These are phyloP conservation scores for Mesopsocus fuscifrons DNA, from an alignment of 2,888 invertebrate genomes.

Conservation along the genomic window DNA sequence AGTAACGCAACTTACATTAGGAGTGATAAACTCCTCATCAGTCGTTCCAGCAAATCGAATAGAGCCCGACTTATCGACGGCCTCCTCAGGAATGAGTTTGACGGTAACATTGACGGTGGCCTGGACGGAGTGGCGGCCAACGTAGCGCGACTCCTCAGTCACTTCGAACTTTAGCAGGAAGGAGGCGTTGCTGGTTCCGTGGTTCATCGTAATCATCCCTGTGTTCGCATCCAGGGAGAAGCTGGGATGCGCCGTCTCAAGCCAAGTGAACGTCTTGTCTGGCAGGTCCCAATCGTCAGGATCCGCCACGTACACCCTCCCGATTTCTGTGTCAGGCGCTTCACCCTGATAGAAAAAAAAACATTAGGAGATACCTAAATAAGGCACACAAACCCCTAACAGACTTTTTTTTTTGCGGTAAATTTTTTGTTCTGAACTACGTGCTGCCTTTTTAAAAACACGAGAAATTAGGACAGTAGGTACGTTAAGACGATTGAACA, in stretches of 20 bases:
- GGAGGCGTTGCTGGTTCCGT: constrained; percentile 51
- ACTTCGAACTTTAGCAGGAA: constrained; percentile 57
- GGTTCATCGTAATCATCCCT: constrained; percentile 76
- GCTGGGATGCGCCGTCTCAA: constrained; percentile 32
- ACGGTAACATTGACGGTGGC: constrained; percentile 77
- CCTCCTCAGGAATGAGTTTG: constrained; percentile 75
- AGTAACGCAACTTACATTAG: constrained; percentile 24
- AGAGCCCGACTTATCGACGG: constrained; percentile 82
- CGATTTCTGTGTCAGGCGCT: constrained; percentile 64
- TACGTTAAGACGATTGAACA: too few relatives aligned
- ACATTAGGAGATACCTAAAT: too few relatives aligned
- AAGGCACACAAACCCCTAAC: too few relatives aligned
- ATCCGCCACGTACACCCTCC: constrained; percentile 84
- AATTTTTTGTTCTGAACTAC: too few relatives aligned
- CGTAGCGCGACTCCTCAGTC: constrained; percentile 41
- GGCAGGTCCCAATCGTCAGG: constrained; percentile 92
- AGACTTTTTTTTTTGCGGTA: too few relatives aligned
- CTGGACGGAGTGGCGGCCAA: constrained; percentile 46
- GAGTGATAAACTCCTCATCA: constrained; percentile 68
- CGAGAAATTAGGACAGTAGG: too few relatives aligned
- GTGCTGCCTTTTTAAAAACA: too few relatives aligned
- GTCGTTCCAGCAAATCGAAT: constrained; percentile 63
- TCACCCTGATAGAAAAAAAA: constrained; percentile 38
- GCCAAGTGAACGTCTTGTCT: constrained; percentile 75
- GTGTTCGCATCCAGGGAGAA: constrained; percentile 55